phyloP scores from a whole-genome alignment of 2,113 vertebrate genomes.

The Chrysemys picta region DNA sequence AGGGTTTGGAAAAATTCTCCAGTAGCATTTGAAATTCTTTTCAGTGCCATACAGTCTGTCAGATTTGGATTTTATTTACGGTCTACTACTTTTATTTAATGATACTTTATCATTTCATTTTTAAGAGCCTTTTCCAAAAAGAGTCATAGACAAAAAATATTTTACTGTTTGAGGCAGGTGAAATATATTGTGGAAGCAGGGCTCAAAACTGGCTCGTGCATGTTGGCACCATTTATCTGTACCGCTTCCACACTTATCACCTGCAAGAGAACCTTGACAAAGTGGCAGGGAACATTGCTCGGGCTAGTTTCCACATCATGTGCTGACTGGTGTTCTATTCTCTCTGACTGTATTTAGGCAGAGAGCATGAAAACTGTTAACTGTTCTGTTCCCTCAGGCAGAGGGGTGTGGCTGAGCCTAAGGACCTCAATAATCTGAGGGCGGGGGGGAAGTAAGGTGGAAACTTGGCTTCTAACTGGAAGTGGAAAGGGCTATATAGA shows the following conservation, averaged over 20 bases:
- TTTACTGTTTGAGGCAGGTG: neutral
- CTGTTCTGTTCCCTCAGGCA: neutral
- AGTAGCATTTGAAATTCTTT: slow-evolving; percentile 46
- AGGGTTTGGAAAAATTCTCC: slow-evolving; percentile 38
- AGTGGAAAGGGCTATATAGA: neutral
- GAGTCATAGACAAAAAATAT: neutral
- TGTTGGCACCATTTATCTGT: neutral
- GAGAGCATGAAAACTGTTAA: neutral
- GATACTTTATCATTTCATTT: slow-evolving; percentile 29
- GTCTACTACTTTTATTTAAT: slow-evolving; percentile 13
- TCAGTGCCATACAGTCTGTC: neutral
- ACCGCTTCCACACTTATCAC: neutral
- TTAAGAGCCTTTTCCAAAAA: neutral
- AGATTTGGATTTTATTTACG: slow-evolving; percentile 31
- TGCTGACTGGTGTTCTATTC: neutral
- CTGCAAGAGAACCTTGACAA: neutral
- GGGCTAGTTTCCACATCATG: no score
- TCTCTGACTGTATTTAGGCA: neutral
- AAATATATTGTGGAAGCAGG: neutral
- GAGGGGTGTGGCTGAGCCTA: neutral
- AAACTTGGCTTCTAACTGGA: neutral
- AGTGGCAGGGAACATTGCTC: neutral
- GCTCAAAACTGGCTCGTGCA: neutral
- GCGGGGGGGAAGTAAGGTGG: neutral
- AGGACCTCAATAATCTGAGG: neutral